A percentile compares a stretch with the other conserved stretches of the same genome.
Evolutionary conservation across 92 coral and sea anemone species (phyloP).

Genomic region (Palythoa heliodiscus): DNA sequence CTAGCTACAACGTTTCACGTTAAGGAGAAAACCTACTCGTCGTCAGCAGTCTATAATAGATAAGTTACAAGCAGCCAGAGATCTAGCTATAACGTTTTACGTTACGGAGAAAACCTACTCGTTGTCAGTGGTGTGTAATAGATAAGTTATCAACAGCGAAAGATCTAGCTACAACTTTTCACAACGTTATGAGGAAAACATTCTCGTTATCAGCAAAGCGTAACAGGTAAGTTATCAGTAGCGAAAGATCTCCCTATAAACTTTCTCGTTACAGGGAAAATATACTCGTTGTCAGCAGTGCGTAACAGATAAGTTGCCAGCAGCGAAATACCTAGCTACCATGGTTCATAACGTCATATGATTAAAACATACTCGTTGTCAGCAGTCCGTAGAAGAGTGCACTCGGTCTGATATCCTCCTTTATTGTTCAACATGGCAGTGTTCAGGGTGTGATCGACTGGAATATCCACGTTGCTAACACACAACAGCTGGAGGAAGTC

Average conservation of each 20-base stretch:
- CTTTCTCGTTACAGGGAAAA: background rate
- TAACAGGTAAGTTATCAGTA: constrained; percentile 16
- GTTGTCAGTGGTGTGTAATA: constrained; percentile 60
- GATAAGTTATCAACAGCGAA: background rate
- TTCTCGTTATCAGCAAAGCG: constrained; percentile 15
- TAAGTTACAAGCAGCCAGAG: background rate
- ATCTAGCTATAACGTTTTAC: background rate
- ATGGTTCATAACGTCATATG: background rate
- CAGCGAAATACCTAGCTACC: no score
- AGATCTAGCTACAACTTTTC: background rate
- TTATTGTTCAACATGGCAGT: constrained; percentile 77
- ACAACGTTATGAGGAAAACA: background rate
- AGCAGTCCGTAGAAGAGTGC: constrained; percentile 69
- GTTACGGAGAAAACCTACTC: constrained; percentile 22
- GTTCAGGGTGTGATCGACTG: constrained; percentile 62
- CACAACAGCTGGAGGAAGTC: constrained; percentile 81
- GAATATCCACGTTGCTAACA: constrained; percentile 67
- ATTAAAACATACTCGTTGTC: constrained; percentile 61
- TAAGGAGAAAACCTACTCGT: background rate
- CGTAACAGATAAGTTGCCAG: background rate
- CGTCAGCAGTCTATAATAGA: background rate
- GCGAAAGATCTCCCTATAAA: background rate
- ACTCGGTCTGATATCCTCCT: constrained; percentile 77
- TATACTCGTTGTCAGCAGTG: background rate
- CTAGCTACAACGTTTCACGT: background rate